Evolutionary conservation across 1,140 invertebrate genomes (phyloP), one percentile per base, ranked within the genome.

Genomic region (Bradysia coprophila): DNA sequence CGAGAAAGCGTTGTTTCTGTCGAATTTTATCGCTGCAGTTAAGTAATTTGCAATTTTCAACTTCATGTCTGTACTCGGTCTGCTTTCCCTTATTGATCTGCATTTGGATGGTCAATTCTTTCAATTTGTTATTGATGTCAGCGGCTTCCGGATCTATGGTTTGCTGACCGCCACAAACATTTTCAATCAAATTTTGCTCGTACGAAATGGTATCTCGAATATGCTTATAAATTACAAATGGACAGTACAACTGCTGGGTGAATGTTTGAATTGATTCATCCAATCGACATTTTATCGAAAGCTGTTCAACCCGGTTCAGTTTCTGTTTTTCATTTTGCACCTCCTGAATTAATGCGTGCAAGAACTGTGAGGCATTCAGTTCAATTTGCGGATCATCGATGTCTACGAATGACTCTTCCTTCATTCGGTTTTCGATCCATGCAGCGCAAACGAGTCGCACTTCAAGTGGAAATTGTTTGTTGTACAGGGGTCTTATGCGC

Each of bases 401-500:
- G 18, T 28, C n/a, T 10, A 38, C 22, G 34, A 18, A 43, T 21
- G 16, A 9, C 2, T 38, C 57, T 55, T 51, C 56, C 55, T 58
- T 56, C 50, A 60, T 56, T 48, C 50, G 49, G 41, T 57, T 50
- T 51, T 60, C 57, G 45, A 60, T 59, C 57, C 57, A 59, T 41
- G 49, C 46, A 46, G 57, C 57, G 46, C 57, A 49, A 45, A 49
- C 51, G 40, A 54, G 44, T 38, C 57, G 57, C 49, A 60, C 46
- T 43, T 60, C 57, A 19, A 51, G 47, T 22, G 56, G 53, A 44
- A 55, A 55, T 48, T 59, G 57, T 46, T 55, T 53, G 43, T 57
- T 53, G 46, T 59, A 59, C 18, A 38, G 13, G 5, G 36, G 18
- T 18, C 21, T 38, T n/a, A 38, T 38, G 18, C 36, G 3, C 21